Conservation (phyloP, 92 coral and sea anemone genomes). For the Palythoa heliodiscus region DNA sequence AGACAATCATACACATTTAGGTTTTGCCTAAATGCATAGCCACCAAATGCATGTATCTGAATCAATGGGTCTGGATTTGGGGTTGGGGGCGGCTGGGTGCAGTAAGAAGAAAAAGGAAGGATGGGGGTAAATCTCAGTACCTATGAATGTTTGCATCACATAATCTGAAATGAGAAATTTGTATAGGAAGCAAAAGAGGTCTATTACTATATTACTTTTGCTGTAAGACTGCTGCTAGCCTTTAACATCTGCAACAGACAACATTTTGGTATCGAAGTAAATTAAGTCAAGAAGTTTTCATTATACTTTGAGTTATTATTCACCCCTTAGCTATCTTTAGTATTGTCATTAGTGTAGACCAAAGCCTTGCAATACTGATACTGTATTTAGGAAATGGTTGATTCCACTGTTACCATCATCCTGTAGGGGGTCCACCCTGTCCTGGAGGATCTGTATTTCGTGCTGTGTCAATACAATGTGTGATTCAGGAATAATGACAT, state of each 20-base stretch:
- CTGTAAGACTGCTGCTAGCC: conserved; percentile 16
- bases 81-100: conserved; percentile 15
- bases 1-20: conserved; percentile 30
- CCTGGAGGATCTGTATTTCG: conserved; percentile 35
- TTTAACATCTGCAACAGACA: conserved; percentile 24
- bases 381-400: conserved; percentile 38
- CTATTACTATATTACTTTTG: neutral
- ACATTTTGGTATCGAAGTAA: conserved; percentile 19
- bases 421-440: conserved; percentile 42
- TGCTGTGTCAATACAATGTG: conserved; percentile 46
- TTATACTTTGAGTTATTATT: conserved; percentile 19
- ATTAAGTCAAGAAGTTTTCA: conserved; percentile 17
- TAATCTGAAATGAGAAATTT: conserved; percentile 19
- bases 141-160: conserved; percentile 30
- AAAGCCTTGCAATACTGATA: conserved; percentile 34
- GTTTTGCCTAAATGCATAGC: conserved; percentile 22
- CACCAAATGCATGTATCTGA: conserved; percentile 22
- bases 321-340: conserved; percentile 36
- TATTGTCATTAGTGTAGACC: conserved; percentile 36
- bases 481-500: conserved; percentile 50
- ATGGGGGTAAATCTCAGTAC: conserved; percentile 31
- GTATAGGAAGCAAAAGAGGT: conserved; percentile 24
- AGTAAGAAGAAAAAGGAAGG: conserved; percentile 20
- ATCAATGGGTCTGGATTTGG: conserved; percentile 17
- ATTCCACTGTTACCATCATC: conserved; percentile 50